Conservation (phyloP, 2,888 invertebrate species). For the Yponomeuta cagnagella region DNA sequence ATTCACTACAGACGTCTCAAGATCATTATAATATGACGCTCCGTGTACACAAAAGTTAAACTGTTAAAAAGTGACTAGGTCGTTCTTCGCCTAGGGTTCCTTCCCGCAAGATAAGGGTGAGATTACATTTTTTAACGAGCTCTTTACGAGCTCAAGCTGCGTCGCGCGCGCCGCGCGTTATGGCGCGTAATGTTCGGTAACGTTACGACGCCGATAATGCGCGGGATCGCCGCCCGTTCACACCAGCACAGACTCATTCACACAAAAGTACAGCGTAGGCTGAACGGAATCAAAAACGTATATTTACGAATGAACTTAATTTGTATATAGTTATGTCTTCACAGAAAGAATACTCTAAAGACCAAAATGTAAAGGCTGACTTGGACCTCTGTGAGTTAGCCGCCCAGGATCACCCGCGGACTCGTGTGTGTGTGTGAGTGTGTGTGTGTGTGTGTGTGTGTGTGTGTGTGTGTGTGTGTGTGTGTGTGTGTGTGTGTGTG, state of each 20-base stretch:
- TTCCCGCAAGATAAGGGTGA: background rate
- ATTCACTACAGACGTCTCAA: background rate
- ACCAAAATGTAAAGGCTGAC: too few species aligned
- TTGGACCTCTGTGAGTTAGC: too few species aligned
- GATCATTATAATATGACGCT: background rate
- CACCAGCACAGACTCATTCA: background rate
- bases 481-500: background rate
- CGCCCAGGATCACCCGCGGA: background rate
- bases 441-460: background rate
- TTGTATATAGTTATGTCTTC: too few species aligned
- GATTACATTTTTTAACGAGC: background rate
- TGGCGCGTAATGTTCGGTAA: background rate
- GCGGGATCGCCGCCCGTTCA: background rate
- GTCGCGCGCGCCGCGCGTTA: background rate
- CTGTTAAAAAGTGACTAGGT: background rate
- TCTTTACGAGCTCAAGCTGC: background rate
- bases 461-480: too few species aligned
- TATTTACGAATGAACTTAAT: too few species aligned
- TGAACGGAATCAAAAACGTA: too few species aligned
- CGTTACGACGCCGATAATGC: slow-evolving; percentile 1
- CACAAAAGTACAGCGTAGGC: background rate
- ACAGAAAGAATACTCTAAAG: too few species aligned
- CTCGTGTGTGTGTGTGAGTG: too few species aligned
- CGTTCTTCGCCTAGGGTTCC: background rate
- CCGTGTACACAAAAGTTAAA: background rate